Percentiles rank a stretch among this genome's conserved stretches.
phyloP scores from a whole-genome alignment of 2,113 vertebrate genomes.

The Lucifuga dentata region DNA sequence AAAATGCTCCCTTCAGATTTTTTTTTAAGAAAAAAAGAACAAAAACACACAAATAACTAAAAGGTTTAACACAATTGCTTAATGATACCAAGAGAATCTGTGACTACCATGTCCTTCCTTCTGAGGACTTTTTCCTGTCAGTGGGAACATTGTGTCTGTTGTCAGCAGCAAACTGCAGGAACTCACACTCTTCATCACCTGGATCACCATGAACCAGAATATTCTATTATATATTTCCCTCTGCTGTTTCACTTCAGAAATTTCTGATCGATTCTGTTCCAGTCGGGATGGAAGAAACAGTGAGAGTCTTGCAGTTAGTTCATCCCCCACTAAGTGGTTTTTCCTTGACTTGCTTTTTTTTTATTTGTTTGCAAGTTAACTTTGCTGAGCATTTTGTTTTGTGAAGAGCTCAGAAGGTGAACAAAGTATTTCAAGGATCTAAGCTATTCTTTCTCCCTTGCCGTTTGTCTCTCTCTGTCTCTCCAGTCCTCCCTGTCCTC shows the following conservation, averaged over 20 bases:
- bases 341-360: background rate
- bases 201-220: slow-evolving; percentile 15
- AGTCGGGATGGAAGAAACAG: slow-evolving; percentile 30
- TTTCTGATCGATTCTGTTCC: slow-evolving; percentile 43
- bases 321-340: slow-evolving; percentile 6
- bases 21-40: too few relatives aligned
- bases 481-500: background rate
- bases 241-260: slow-evolving; percentile 40
- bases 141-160: background rate
- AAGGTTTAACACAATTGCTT: background rate
- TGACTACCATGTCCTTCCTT: background rate
- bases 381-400: slow-evolving; percentile 22
- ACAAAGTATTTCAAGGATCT: slow-evolving; percentile 10
- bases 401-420: slow-evolving; percentile 2
- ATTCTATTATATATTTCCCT: slow-evolving; percentile 33
- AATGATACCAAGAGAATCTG: too few relatives aligned
- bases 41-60: too few relatives aligned
- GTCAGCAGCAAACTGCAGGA: slow-evolving; percentile 3
- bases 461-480: slow-evolving; percentile 2
- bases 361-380: slow-evolving; percentile 43
- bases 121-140: slow-evolving; percentile 6
- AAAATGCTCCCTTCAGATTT: too few relatives aligned
- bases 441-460: slow-evolving; percentile 4
- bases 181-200: slow-evolving; percentile 4
- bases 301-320: slow-evolving; percentile 31